Evolutionary conservation across 2,888 invertebrate genomes (phyloP).

Genomic region (Drosophila antonietae): DNA sequence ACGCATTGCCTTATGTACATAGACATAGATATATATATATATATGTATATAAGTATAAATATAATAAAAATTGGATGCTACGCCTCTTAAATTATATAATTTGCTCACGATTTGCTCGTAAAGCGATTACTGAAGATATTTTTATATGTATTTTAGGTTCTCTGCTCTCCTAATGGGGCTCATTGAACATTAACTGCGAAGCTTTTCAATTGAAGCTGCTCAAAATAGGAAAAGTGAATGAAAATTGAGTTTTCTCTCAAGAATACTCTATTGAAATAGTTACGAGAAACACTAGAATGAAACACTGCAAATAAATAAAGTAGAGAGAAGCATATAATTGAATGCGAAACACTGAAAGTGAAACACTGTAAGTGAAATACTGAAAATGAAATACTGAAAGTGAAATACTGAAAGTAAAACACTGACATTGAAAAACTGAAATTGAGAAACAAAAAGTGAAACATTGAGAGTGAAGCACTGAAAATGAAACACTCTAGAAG

Average conservation of each 20-base stretch:
- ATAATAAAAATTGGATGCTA: constrained; percentile 1
- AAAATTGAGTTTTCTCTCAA: not conserved
- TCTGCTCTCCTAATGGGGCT: not conserved
- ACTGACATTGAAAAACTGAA: not conserved
- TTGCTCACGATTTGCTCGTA: constrained; percentile 25
- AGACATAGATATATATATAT: too few relatives aligned
- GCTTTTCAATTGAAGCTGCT: not conserved
- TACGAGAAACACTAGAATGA: not conserved
- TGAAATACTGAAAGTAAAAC: not conserved
- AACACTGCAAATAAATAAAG: not conserved
- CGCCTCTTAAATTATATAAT: constrained; percentile 30
- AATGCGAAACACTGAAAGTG: not conserved
- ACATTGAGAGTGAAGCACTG: not conserved
- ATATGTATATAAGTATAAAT: constrained; percentile 1
- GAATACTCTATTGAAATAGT: not conserved
- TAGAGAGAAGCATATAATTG: not conserved
- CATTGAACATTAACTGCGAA: constrained; percentile 1
- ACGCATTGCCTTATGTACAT: constrained; percentile 19
- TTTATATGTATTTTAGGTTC: constrained; percentile 3
- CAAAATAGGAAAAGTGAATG: not conserved
- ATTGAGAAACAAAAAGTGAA: not conserved
- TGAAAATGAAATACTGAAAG: not conserved
- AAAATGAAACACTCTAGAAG: too few relatives aligned
- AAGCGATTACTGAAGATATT: constrained; percentile 23
- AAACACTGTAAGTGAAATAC: not conserved